These are phyloP conservation scores for Noctua comes DNA, from an alignment of 2,888 invertebrate genomes.

Conservation along the genomic window DNA sequence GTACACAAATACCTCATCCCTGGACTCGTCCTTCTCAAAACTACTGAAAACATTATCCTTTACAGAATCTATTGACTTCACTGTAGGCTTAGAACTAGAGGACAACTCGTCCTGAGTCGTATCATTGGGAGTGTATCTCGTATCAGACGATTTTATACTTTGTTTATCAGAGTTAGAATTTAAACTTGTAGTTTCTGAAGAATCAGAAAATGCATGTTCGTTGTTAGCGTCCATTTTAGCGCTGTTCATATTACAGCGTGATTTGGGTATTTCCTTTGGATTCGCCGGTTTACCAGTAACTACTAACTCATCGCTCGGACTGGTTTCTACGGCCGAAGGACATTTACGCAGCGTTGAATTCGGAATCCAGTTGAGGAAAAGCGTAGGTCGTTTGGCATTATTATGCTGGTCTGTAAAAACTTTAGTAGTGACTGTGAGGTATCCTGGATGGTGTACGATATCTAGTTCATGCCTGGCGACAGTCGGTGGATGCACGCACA, in stretches of 20 bases:
- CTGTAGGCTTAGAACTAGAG: slow-evolving; percentile 84
- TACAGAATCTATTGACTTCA: slow-evolving; percentile 82
- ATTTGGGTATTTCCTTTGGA: slow-evolving; percentile 76
- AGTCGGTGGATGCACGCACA: slow-evolving; percentile 98
- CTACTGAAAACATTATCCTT: slow-evolving; percentile 82
- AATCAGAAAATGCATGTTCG: slow-evolving; percentile 88
- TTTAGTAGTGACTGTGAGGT: slow-evolving; percentile 96
- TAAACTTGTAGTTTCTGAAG: slow-evolving; percentile 88
- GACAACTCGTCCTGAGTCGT: slow-evolving; percentile 85
- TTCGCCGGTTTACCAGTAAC: slow-evolving; percentile 76
- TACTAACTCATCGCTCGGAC: slow-evolving; percentile 85
- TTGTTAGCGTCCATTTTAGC: slow-evolving; percentile 81
- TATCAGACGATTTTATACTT: slow-evolving; percentile 86
- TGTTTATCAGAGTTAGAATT: slow-evolving; percentile 89
- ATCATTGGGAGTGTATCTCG: slow-evolving; percentile 83
- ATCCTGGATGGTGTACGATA: slow-evolving; percentile 97
- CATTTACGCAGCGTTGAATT: slow-evolving; percentile 97
- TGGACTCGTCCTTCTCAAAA: slow-evolving; percentile 84
- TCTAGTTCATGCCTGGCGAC: slow-evolving; percentile 95
- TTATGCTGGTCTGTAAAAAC: slow-evolving; percentile 94
- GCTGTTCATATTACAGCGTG: slow-evolving; percentile 68
- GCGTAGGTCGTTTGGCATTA: slow-evolving; percentile 94
- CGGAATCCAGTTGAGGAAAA: slow-evolving; percentile 98
- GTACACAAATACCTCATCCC: slow-evolving; percentile 83
- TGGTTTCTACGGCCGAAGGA: slow-evolving; percentile 93